Percentiles rank a stretch among this genome's conserved stretches.
Conservation (phyloP, 2,888 invertebrate species). For the Petrophora chlorosata region DNA sequence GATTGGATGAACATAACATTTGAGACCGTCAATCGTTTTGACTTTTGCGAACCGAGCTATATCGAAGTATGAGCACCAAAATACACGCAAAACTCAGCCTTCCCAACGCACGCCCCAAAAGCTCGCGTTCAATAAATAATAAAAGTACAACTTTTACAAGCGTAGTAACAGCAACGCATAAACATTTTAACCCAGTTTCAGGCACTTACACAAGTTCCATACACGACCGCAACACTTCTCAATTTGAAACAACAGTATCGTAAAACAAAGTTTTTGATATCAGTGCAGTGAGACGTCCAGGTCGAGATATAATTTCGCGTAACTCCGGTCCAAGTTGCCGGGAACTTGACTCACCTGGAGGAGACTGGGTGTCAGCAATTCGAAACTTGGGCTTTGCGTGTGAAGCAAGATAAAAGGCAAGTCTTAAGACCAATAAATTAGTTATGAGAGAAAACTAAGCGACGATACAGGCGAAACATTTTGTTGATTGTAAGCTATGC, state of each 20-base stretch:
- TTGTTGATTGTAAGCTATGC: no score
- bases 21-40: no score
- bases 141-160: conserved; percentile 7
- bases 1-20: no score
- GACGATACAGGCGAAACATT: no score
- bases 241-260: conserved; percentile 19
- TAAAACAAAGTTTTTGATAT: conserved; percentile 22
- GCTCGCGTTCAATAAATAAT: background rate
- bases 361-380: conserved; percentile 27
- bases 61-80: no score
- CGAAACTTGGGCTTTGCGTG: conserved; percentile 20
- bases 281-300: conserved; percentile 19
- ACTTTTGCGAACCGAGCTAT: no score
- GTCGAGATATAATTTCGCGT: conserved; percentile 25
- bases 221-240: conserved; percentile 13
- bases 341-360: conserved; percentile 32
- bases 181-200: conserved; percentile 13
- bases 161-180: conserved; percentile 8
- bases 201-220: conserved; percentile 17
- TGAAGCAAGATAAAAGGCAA: no score
- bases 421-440: no score
- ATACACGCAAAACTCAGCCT: background rate
- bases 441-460: no score
- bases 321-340: conserved; percentile 22
- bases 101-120: background rate